Evolutionary conservation across 2,113 vertebrate genomes (phyloP).

Genomic region (Oncorhynchus keta): DNA sequence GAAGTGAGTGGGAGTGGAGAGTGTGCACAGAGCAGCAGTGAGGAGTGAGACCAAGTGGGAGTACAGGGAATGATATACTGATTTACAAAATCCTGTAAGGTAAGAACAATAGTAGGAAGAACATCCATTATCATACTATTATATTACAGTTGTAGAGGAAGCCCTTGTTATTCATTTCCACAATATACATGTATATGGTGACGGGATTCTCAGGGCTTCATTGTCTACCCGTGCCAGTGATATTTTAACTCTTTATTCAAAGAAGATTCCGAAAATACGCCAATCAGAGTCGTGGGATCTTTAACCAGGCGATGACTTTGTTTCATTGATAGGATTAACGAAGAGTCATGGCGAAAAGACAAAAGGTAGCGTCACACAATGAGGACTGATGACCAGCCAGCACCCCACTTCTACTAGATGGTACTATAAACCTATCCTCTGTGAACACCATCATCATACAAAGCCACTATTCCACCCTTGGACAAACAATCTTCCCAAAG

Average conservation of each 20-base stretch:
- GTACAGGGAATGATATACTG: background rate
- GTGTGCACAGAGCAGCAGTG: background rate
- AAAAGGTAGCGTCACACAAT: conserved; percentile 11
- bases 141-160: too few species aligned
- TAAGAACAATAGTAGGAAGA: too few species aligned
- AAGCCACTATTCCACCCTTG: conserved; percentile 52
- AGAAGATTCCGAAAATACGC: background rate
- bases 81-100: too few species aligned
- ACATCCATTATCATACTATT: too few species aligned
- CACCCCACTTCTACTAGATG: conserved; percentile 13
- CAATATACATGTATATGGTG: too few species aligned
- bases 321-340: conserved; percentile 47
- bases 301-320: conserved; percentile 30
- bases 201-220: background rate
- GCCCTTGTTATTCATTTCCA: too few species aligned
- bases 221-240: background rate
- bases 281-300: conserved; percentile 29
- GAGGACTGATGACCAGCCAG: background rate
- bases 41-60: background rate
- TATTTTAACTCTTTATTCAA: background rate
- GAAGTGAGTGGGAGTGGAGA: background rate
- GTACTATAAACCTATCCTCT: conserved; percentile 26
- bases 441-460: conserved; percentile 31
- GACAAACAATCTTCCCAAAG: conserved; percentile 43
- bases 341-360: conserved; percentile 42